Evolutionary conservation across 2,888 invertebrate species (phyloP), one percentile per base, ranked within the genome.

Genomic region (Parnassius orleans): DNA sequence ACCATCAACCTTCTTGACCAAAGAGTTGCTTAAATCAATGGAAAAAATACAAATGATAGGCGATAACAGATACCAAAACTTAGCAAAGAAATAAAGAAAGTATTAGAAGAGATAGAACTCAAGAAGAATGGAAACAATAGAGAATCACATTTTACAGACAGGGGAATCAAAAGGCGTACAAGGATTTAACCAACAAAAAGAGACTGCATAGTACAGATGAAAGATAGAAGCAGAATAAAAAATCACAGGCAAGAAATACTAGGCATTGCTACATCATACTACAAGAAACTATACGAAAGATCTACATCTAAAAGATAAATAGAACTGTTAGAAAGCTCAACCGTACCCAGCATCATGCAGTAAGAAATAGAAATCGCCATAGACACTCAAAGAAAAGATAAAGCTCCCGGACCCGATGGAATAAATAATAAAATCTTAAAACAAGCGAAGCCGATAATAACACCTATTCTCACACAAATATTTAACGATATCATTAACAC

Each of bases 71-170:
- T 74, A 66, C n/a, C 66, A 33, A 60, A 63, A 67, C 42, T 70
- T 9, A 72, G 68, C n/a, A 73, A n/a, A n/a, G n/a, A n/a, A n/a
- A n/a, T n/a, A 3, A 73, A 56, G 58, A 68, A 61, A 72, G 56
- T 51, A 70, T 71, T 11, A 69, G 69, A 56, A 67, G 54, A 33
- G 70, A 74, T 56, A 69, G 66, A 42, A 72, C 55, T 53, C 50
- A 53, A 64, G n/a, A 9, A 66, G 69, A 67, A 69, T 69, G 64
- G 63, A 66, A 60, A 68, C 57, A 9, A 61, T 70, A 54, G 66
- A 68, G 43, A 57, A 51, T 1, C 15, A 57, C 24, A 57, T 63
- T 43, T 10, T 10, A 1, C 41, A 60, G 52, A 63, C 60, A 63
- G 19, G 60, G 67, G 44, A 14, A 61, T 50, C 24, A 68, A 62